Base-by-base conservation (phyloP, 2,113 vertebrate genomes). In the Lepus europaeus region DNA sequence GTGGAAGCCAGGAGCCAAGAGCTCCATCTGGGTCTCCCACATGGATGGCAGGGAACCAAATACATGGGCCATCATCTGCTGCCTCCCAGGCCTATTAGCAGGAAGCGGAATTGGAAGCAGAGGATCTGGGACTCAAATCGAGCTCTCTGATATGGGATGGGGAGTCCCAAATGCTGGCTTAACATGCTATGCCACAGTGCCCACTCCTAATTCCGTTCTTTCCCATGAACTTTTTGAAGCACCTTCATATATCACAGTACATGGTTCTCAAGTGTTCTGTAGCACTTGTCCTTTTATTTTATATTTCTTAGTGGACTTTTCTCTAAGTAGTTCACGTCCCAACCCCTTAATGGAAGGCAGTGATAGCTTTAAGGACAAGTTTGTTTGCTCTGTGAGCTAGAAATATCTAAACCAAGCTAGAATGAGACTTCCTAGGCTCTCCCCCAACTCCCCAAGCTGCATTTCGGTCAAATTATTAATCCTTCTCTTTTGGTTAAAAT, bases 261-360 rank as follows among this genome's bases (percentile, higher is more conserved):
- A 27, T 7, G 0, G 27, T 91, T 31, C 61, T 61, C 56, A 69
- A 79, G 31, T 80, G 61, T 53, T 89, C 29, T 12, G 17, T 6
- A 72, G 13, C 8, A 39, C 33, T 70, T 87, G 16, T 25, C 33
- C 61, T 92, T 86, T 92, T 91, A 79, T 70, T 94, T 36, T 91
- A 72, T 90, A 14, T 92, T 69, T 86, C 49, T 92, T 89, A 86
- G 64, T 80, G 66, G 51, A 5, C 36, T 19, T 23, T 77, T 69
- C 63, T 56, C 2, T 23, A 59, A 13, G 4, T 22, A 72, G 39
- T 39, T 39, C 39, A 39, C 39, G 4, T 39, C n/a, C 66, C 31
- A 69, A 0, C 31, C 45, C 6, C 49, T 90, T 72, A 90, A 51
- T 3, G 23, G 74, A 93, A 82, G 16, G 72, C 51, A 39, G 31